Evolutionary conservation across 2,113 vertebrate species (phyloP).

Genomic region (Rostratula benghalensis): DNA sequence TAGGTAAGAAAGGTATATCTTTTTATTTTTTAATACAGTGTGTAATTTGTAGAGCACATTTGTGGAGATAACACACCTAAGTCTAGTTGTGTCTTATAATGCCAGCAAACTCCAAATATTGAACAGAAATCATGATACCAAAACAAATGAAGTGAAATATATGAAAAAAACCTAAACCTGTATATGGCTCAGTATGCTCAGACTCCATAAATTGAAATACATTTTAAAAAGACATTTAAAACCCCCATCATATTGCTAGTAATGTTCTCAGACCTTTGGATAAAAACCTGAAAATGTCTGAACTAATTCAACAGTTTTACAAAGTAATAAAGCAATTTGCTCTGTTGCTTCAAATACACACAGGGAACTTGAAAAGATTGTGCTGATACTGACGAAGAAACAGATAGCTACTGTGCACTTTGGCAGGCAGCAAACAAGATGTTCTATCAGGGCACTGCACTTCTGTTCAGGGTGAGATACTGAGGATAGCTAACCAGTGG

Average conservation of each 20-base stretch:
- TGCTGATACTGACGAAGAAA: background rate
- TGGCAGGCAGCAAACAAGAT: background rate
- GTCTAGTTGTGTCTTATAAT: background rate
- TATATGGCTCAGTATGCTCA: background rate
- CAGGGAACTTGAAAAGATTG: background rate
- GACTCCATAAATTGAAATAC: background rate
- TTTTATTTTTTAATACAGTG: no score
- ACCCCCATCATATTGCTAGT: fast-evolving
- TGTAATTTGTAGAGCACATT: background rate
- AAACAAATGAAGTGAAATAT: background rate
- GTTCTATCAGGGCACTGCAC: background rate
- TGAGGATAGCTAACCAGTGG: background rate
- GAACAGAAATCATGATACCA: background rate
- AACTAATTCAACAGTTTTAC: background rate
- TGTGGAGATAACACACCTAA: background rate
- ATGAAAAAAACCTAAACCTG: background rate
- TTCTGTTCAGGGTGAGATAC: background rate
- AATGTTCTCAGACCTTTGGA: background rate
- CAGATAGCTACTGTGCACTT: background rate
- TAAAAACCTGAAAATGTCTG: background rate
- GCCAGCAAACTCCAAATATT: background rate
- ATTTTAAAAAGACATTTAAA: background rate
- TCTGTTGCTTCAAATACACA: background rate
- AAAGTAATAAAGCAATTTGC: background rate
- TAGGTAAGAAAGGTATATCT: no score